Base-by-base conservation (phyloP, 2,888 invertebrate species). In the Tachystola acroxantha region DNA sequence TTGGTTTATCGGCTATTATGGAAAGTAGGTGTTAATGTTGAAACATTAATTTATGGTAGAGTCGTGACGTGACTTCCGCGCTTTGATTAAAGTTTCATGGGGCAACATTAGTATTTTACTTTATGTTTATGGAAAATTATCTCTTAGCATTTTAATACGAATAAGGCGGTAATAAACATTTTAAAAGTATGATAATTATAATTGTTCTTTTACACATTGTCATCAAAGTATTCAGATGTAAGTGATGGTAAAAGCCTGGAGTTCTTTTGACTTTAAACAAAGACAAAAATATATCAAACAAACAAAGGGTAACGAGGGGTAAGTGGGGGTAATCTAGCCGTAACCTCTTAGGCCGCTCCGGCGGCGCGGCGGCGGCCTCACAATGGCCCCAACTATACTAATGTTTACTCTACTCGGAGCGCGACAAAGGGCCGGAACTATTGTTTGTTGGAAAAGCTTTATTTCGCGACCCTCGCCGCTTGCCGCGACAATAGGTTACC, bases 1-100 rank as follows among this genome's bases (percentile, higher is more conserved):
- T 86, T 86, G 84, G 85, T 85, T 85, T 85, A 85, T 85, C 85
- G 85, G 77, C 81, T 80, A 80, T 85, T 85, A 86, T 85, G 86
- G 81, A 81, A 82, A 85, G 80, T 84, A 84, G 84, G 85, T 85
- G 86, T 76, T 84, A 82, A 84, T 85, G 80, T 78, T 70, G 71
- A 64, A 74, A 64, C 57, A 67, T 70, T 78, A 72, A 85, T 86
- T 84, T 86, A 86, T 84, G 58, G 65, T 60, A 40, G 47, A 66
- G 73, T 77, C 84, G 82, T 86, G 86, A 85, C 84, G 82, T 86
- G 86, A 85, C 82, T 81, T 73, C 66, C 68, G 58, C 51, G 58
- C 73, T 76, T 69, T 63, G 51, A 57, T 55, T 53, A 43, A 60
- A 57, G 60, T 71, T 74, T 64, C 51, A 69, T 53, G 64, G 58